phyloP scores from a whole-genome alignment of 2,113 vertebrate genomes.

The Myotis davidii region DNA sequence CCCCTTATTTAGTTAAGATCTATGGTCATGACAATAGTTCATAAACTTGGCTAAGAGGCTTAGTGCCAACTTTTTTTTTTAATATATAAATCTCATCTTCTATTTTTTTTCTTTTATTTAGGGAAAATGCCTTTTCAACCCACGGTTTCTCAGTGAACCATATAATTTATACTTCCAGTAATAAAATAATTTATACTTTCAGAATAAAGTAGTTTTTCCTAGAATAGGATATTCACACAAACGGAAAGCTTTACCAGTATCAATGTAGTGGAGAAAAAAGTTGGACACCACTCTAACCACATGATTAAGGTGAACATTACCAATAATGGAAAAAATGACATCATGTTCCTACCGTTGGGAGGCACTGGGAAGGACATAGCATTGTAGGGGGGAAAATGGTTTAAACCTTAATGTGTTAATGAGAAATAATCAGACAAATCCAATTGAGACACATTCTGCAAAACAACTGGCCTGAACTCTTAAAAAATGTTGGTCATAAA shows the following conservation, averaged over 20 bases:
- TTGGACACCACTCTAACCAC: conserved; percentile 1
- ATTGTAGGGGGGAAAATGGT: neutral
- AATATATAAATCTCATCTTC: conserved; percentile 28
- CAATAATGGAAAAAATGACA: neutral
- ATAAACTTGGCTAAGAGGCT: conserved; percentile 66
- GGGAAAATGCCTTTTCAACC: conserved; percentile 62
- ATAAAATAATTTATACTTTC: conserved; percentile 63
- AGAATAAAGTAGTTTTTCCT: conserved; percentile 46
- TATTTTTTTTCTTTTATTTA: conserved; percentile 67
- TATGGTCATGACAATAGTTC: conserved; percentile 60
- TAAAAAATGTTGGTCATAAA: conserved; percentile 11
- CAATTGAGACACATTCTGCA: conserved; percentile 17
- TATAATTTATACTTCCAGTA: conserved; percentile 67
- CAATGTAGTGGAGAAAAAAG: conserved; percentile 16
- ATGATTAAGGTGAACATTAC: conserved; percentile 20
- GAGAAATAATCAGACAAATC: conserved; percentile 37
- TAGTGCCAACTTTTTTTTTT: conserved; percentile 35
- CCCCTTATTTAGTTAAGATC: conserved; percentile 35
- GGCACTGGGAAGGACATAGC: neutral
- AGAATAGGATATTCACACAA: conserved; percentile 22
- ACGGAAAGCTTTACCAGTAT: conserved; percentile 15
- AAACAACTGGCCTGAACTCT: conserved; percentile 6
- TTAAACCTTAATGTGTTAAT: conserved; percentile 4
- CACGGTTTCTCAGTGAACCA: conserved; percentile 54
- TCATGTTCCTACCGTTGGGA: neutral